Evolutionary conservation across 2,113 vertebrate species (phyloP).

Genomic region (Anolis sagrei): DNA sequence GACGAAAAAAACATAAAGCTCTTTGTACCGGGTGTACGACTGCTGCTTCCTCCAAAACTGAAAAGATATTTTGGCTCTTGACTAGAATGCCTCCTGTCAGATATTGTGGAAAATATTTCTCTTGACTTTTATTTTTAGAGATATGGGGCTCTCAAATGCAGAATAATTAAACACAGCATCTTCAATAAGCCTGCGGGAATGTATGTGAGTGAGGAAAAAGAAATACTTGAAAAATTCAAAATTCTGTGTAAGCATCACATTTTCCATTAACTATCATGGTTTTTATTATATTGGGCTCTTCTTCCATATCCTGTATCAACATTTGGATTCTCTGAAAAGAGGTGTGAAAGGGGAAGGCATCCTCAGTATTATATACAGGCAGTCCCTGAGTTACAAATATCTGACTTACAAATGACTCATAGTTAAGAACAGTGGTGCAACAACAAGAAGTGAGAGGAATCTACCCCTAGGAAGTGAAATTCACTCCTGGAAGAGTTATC

Average conservation of each 20-base stretch:
- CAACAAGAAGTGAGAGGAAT: too few relatives aligned
- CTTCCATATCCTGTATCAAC: neutral
- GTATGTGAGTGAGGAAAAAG: neutral
- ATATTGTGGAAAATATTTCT: neutral
- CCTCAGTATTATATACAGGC: neutral
- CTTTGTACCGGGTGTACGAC: neutral
- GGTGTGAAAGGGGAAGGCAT: neutral
- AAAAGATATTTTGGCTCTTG: neutral
- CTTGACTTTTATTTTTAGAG: neutral
- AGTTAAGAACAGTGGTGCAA: too few relatives aligned
- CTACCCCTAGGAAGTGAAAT: too few relatives aligned
- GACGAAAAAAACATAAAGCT: neutral
- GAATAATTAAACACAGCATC: neutral
- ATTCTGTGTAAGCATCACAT: neutral
- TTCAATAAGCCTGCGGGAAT: neutral
- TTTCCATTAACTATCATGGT: neutral
- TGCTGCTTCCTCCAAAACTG: neutral
- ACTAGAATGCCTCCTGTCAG: neutral
- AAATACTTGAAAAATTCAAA: neutral
- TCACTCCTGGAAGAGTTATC: too few relatives aligned
- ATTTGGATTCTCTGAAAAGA: neutral
- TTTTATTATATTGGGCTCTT: neutral
- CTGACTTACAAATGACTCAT: too few relatives aligned
- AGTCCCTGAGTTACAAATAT: too few relatives aligned
- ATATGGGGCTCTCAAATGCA: neutral